Base-by-base conservation (phyloP, 2,113 vertebrate genomes). In the Hassar affinis region DNA sequence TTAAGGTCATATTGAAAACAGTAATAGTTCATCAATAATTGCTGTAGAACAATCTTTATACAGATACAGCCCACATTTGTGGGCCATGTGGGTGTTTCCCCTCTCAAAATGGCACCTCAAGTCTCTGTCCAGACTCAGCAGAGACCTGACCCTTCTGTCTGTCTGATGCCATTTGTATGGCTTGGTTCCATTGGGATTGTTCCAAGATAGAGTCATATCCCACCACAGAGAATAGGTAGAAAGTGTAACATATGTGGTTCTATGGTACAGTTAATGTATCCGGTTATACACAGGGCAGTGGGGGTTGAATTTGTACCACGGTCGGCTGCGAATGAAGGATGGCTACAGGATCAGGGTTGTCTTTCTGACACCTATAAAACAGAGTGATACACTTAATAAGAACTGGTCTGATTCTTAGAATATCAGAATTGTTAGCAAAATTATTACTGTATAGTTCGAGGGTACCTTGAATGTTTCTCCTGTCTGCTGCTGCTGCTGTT, bases 401-500 rank as follows among this genome's bases (percentile, higher is more conserved):
- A 83, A 4, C 8, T 25, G 42, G 11, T 64, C 56, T 51, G 38
- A 47, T 17, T 47, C 1, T n/a, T n/a, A 30, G 6, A 20, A n/a
- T n/a, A n/a, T n/a, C n/a, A n/a, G 20, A 47, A 45, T 35, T 72
- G n/a, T 14, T 69, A 45, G 35, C 38, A 25, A 71, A 69, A 15
- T 45, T 20, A 42, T 42, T 47, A 3, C 27, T 49, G 49, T 17
- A 2, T 62, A 49, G 0, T 66, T 51, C 14, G 51, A 49, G 10
- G 33, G 18, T 74, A 56, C 22, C 45, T n/a, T 52, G 76, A 15
- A 54, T 35, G 57, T 87, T 88, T 38, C 12, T 30, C 88, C 86
- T 86, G 56, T 78, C 47, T 47, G 84, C 61, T n/a, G 85, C 57
- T 30, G 80, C n/a, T 79, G 81, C 91, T 85, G 69, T 87, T 89